Conservation (phyloP, 1,140 invertebrate species). For the Dendroctonus ponderosae region DNA sequence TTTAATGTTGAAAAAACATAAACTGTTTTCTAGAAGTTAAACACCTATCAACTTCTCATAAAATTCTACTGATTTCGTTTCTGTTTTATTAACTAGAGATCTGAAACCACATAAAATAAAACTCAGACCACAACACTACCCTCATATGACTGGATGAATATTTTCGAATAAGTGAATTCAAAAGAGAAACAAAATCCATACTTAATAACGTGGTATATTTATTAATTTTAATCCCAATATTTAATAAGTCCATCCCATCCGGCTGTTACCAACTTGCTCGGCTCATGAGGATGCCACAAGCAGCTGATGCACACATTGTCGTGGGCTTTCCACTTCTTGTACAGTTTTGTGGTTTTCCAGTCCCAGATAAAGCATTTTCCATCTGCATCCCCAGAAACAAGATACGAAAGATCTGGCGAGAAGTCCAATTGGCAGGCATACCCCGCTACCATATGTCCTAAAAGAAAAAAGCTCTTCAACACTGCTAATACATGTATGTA, state of each 20-base stretch:
- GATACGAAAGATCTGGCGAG: conserved; percentile 98
- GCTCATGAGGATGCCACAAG: conserved; percentile 99
- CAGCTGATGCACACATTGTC: conserved; percentile 93
- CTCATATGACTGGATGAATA: too few relatives aligned
- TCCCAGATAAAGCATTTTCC: conserved; percentile 99
- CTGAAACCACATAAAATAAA: too few relatives aligned
- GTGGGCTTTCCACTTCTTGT: conserved; percentile 98
- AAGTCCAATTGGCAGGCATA: conserved; percentile 98
- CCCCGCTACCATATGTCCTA: conserved; percentile 97
- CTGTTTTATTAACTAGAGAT: too few relatives aligned
- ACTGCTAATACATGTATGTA: too few relatives aligned
- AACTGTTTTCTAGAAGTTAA: too few relatives aligned
- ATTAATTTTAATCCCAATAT: conserved; percentile 86
- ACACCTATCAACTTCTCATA: too few relatives aligned
- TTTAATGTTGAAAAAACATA: too few relatives aligned
- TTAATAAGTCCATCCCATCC: conserved; percentile 99
- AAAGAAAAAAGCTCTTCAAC: background rate
- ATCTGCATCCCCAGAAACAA: conserved; percentile 99
- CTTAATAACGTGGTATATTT: background rate
- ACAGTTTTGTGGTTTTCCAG: conserved; percentile 98
- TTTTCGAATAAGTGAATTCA: too few relatives aligned
- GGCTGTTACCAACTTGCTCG: conserved; percentile 91
- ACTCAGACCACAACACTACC: too few relatives aligned
- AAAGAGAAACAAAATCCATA: too few relatives aligned
- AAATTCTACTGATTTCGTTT: too few relatives aligned